These are phyloP conservation scores for Enteromius anoplus DNA, from an alignment of 2,797 vertebrate species.

Conservation along the genomic window DNA sequence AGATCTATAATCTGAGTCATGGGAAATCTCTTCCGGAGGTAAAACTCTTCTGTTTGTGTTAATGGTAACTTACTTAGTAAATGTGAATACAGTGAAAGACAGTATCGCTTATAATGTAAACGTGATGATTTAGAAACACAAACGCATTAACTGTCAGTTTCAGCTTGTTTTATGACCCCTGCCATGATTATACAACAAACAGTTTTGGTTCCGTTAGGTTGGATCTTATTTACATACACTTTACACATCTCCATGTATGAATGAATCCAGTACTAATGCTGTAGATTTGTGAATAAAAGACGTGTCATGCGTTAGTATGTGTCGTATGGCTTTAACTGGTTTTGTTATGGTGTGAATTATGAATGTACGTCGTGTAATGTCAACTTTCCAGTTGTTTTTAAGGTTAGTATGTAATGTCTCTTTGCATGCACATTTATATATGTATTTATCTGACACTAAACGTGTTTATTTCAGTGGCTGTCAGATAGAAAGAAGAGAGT, in stretches of 20 bases:
- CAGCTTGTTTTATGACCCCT: neutral
- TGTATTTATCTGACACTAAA: neutral
- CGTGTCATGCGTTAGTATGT: neutral
- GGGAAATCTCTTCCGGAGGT: constrained; percentile 97
- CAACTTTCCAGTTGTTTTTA: neutral
- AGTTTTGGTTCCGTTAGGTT: neutral
- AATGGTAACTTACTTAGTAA: neutral
- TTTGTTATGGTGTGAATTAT: neutral
- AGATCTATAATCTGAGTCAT: constrained; percentile 93
- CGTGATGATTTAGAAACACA: neutral
- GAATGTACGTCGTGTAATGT: neutral
- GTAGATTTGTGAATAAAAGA: neutral
- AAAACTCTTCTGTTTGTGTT: constrained; percentile 56
- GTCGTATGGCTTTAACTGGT: neutral
- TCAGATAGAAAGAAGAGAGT: constrained; percentile 95
- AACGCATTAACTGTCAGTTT: neutral
- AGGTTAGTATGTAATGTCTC: too few relatives aligned
- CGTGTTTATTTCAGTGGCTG: constrained; percentile 83
- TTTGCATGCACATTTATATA: too few relatives aligned
- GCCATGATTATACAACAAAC: neutral
- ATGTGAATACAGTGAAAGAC: neutral
- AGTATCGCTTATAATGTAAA: neutral
- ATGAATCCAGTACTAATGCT: neutral
- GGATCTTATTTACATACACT: too few relatives aligned
- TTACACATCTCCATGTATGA: neutral